Evolutionary conservation across 2,113 vertebrate genomes (phyloP), one percentile per base, ranked within the genome.

Genomic region (Jacana jacana): DNA sequence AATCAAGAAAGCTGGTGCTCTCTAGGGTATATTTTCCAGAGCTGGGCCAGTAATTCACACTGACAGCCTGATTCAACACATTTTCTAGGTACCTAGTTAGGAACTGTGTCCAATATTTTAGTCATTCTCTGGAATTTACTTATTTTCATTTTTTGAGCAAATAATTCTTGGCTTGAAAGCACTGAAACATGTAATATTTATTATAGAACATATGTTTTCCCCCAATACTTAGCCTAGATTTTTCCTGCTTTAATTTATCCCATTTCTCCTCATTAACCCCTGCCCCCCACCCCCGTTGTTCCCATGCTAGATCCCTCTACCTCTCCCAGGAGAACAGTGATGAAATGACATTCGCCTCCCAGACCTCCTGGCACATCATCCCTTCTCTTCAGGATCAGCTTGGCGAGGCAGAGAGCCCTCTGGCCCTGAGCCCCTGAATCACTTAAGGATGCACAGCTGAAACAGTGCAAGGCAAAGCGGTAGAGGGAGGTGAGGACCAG

Each of bases 341-440:
- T 93, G 95, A 97, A 93, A 91, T 88, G 93, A 84, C 92, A 96
- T 86, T 94, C 16, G 2, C 83, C 75, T 95, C 88, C 54, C 91
- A 94, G 96, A 84, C 78, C 88, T 94, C 88, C 92, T 95, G 95
- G 96, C 95, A 96, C 93, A 93, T 91, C 93, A 97, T 46, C 81
- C 81, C 61, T 93, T 85, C 85, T 83, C 81, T 42, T 79, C 23
- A 14, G 92, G 93, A 94, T 84, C 90, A 37, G 81, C 86, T 84
- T 11, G 12, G 65, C 15, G 1, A 91, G 90, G 93, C 86, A 70
- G 58, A 92, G 90, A 93, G 92, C 82, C 86, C 88, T 94, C 88
- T 97, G 96, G 90, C 92, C 77, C 44, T 0, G 12, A 72, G 91
- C 91, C 91, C 63, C 83, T 18, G 48, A 60, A 82, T 81, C 81